These are phyloP conservation scores for Scomber colias DNA, from an alignment of 2,113 vertebrate genomes.

Conservation along the genomic window DNA sequence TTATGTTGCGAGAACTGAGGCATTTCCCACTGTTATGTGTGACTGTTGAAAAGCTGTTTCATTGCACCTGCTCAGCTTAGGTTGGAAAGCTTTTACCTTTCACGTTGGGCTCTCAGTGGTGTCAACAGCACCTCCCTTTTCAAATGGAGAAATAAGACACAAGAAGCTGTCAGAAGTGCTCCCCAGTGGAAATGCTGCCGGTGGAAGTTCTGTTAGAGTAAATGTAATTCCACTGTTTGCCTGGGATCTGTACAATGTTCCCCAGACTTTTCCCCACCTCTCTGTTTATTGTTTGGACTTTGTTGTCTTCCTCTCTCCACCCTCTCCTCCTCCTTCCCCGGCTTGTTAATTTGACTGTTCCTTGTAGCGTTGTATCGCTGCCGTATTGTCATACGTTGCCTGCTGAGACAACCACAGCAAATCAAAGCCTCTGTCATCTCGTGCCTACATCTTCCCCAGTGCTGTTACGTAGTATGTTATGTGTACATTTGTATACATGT, in stretches of 20 bases:
- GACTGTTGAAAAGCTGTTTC: conserved; percentile 31
- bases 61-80: conserved; percentile 32
- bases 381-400: conserved; percentile 43
- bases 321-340: conserved; percentile 41
- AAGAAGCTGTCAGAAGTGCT: conserved; percentile 52
- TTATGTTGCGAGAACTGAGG: not conserved
- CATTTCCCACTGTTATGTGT: conserved; percentile 29
- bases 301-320: conserved; percentile 46
- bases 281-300: conserved; percentile 59
- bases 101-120: conserved; percentile 33
- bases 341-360: conserved; percentile 72
- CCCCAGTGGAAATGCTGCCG: conserved; percentile 52
- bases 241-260: conserved; percentile 34
- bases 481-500: not conserved
- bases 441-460: conserved; percentile 14
- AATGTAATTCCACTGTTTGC: conserved; percentile 60
- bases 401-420: conserved; percentile 57
- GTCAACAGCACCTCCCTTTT: conserved; percentile 55
- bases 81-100: conserved; percentile 28
- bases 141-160: conserved; percentile 58
- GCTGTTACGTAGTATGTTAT: conserved; percentile 6
- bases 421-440: conserved; percentile 57
- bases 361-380: conserved; percentile 35
- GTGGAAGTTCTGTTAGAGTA: conserved; percentile 47
- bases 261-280: conserved; percentile 40